phyloP scores from a whole-genome alignment of 2,888 invertebrate species.

The Carpatolechia fugitivella region DNA sequence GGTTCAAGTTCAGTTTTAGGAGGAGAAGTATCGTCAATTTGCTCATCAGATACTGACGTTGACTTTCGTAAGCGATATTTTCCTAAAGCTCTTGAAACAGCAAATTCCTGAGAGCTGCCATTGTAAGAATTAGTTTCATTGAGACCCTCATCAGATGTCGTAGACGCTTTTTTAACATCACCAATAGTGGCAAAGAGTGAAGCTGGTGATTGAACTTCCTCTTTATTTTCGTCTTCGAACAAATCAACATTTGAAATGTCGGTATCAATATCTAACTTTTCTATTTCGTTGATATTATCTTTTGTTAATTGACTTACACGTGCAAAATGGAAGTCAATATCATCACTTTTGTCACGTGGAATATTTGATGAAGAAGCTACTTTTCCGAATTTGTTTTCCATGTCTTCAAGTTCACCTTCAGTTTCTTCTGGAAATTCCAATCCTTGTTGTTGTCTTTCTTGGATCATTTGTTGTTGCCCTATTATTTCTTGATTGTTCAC shows the following conservation, averaged over 20 bases:
- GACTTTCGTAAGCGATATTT: constrained; percentile 88
- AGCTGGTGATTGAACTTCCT: constrained; percentile 81
- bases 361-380: constrained; percentile 30
- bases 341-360: constrained; percentile 72
- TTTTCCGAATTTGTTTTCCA: constrained; percentile 42
- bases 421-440: constrained; percentile 55
- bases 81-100: constrained; percentile 89
- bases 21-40: constrained; percentile 73
- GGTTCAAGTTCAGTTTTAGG: constrained; percentile 52
- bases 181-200: constrained; percentile 87
- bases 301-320: constrained; percentile 77
- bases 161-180: constrained; percentile 82
- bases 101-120: constrained; percentile 89
- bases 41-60: constrained; percentile 85
- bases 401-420: constrained; percentile 60
- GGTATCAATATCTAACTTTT: constrained; percentile 78
- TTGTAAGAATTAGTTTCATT: constrained; percentile 78
- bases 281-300: constrained; percentile 67
- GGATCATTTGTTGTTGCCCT: constrained; percentile 70
- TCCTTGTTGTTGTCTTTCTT: constrained; percentile 70
- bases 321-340: constrained; percentile 75
- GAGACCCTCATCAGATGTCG: constrained; percentile 79
- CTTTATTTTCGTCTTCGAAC: constrained; percentile 81
- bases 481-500: constrained; percentile 71
- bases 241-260: constrained; percentile 79